Evolutionary conservation across 2,888 invertebrate genomes (phyloP).

Genomic region (Heliothis peltigera): DNA sequence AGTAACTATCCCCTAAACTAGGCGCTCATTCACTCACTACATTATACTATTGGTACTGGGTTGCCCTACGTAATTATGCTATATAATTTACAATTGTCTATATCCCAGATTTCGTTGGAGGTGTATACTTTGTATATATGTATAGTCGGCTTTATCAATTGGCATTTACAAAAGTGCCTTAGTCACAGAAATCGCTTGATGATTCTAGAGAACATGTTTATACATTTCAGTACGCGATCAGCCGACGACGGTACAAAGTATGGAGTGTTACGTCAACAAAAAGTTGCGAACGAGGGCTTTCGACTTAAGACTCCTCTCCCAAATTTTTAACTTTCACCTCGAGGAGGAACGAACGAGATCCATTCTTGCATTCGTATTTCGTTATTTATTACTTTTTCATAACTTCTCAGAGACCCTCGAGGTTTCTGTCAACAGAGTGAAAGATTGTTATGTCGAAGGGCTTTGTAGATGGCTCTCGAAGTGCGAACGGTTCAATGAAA

Average conservation of each 20-base stretch:
- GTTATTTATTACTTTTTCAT: constrained; percentile 55
- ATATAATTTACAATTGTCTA: not conserved
- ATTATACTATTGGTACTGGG: too few species aligned
- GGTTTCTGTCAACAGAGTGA: constrained; percentile 53
- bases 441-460: constrained; percentile 56
- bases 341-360: constrained; percentile 34
- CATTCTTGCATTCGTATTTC: constrained; percentile 45
- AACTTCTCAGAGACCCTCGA: constrained; percentile 39
- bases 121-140: not conserved
- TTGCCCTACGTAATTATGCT: too few species aligned
- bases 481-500: constrained; percentile 67
- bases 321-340: constrained; percentile 40
- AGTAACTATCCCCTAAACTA: too few species aligned
- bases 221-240: constrained; percentile 20
- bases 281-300: constrained; percentile 41
- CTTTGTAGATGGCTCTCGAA: constrained; percentile 55
- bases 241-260: constrained; percentile 10
- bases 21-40: too few species aligned
- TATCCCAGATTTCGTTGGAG: not conserved
- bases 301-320: constrained; percentile 37
- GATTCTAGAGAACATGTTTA: constrained; percentile 6
- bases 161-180: constrained; percentile 14
- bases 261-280: constrained; percentile 47
- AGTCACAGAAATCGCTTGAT: constrained; percentile 22
- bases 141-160: not conserved